Evolutionary conservation across 2,797 vertebrate genomes (phyloP).

Genomic region (Chiroxiphia lanceolata): DNA sequence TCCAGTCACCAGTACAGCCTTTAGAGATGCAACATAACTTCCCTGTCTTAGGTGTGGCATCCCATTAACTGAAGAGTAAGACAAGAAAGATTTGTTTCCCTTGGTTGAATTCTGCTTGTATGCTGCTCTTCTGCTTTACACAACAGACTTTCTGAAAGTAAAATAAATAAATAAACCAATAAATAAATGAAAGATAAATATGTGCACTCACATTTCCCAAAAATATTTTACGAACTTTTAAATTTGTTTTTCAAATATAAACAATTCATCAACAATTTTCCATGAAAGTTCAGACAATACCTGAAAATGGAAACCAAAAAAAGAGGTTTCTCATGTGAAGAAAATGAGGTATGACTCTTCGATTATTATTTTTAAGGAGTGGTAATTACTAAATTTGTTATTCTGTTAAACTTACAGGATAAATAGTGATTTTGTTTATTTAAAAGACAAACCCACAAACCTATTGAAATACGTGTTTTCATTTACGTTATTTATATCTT

Average conservation of each 20-base stretch:
- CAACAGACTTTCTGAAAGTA: background rate
- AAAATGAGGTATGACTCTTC: background rate
- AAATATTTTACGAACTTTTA: background rate
- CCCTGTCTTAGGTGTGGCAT: accelerated
- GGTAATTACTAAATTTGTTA: background rate
- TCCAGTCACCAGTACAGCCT: background rate
- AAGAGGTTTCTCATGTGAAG: background rate
- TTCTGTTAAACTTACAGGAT: background rate
- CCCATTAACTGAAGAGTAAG: background rate
- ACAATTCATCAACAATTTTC: background rate
- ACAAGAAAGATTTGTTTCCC: background rate
- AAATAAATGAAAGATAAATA: background rate
- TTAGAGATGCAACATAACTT: background rate
- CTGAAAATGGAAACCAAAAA: background rate
- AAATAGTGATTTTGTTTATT: background rate
- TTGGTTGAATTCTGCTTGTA: background rate
- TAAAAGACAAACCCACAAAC: background rate
- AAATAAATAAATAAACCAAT: background rate
- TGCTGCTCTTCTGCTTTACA: background rate
- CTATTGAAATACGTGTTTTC: background rate
- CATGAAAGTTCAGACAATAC: background rate
- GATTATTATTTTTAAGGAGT: background rate
- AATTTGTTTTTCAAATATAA: background rate
- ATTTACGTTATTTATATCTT: background rate
- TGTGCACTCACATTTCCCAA: background rate